These are phyloP conservation scores for Ecliptopera silaceata DNA, from an alignment of 2,888 invertebrate species.

Conservation along the genomic window DNA sequence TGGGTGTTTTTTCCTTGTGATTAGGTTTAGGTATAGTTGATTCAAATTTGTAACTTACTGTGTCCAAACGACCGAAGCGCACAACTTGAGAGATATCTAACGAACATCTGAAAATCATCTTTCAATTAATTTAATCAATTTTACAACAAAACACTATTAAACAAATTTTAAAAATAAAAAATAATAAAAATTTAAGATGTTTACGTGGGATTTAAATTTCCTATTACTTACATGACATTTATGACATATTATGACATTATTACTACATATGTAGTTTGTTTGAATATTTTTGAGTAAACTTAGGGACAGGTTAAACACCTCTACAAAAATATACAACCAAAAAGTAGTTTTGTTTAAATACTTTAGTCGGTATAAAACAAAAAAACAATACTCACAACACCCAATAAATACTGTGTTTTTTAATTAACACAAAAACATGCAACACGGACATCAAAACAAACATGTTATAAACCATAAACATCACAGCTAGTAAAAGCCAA, in stretches of 20 bases:
- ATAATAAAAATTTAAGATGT: too few species aligned
- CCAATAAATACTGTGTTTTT: neutral
- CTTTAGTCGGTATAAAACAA: neutral
- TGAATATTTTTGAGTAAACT: too few species aligned
- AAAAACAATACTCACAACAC: neutral
- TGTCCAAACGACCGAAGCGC: conserved; percentile 70
- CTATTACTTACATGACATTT: too few species aligned
- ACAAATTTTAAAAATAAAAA: too few species aligned
- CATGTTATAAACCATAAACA: neutral
- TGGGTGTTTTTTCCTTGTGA: too few species aligned
- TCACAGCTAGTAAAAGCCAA: neutral
- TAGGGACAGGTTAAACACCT: too few species aligned
- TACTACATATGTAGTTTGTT: too few species aligned
- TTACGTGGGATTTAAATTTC: too few species aligned
- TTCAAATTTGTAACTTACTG: conserved; percentile 50
- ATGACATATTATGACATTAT: too few species aligned
- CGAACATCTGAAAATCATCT: conserved; percentile 61
- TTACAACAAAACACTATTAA: neutral
- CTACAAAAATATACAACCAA: neutral
- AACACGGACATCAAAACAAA: neutral
- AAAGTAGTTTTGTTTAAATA: neutral
- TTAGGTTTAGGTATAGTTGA: neutral
- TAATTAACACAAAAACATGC: neutral
- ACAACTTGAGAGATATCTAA: conserved; percentile 77
- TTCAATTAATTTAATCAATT: neutral